Evolutionary conservation across 2,797 vertebrate species (phyloP), one percentile per base, ranked within the genome.

Genomic region (Bradypodion ventrale): DNA sequence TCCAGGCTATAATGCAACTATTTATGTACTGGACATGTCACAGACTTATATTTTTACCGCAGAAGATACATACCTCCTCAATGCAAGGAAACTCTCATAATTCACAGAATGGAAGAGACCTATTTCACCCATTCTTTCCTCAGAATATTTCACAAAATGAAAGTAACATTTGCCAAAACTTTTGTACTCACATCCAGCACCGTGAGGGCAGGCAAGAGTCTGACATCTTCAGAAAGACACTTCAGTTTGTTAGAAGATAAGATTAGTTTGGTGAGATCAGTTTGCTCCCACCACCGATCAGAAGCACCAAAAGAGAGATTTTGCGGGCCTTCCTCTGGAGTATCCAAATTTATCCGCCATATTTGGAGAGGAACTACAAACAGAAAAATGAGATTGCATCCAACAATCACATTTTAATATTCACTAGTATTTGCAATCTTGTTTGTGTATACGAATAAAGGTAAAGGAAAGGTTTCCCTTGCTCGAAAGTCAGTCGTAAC

Each of bases 201-300:
- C 9, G 94, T 94, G 62, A 99, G 97, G 0, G 95, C 97, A 29
- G 98, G 94, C 52, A 99, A 93, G 2, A 99, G 96, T 44, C 76
- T 92, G 83, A 99, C 92, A 42, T 99, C 98, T 62, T 99, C 97
- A 0, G 97, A 97, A 21, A 99, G 93, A 2, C 89, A 80, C 70
- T 95, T 95, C 32, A 99, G 96, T 75, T 97, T 97, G 94, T 99
- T 99, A 73, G 97, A 99, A 29, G 98, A 97, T 9, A 99, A 94
- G 56, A 98, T 95, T 42, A 99, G 95, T 90, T 98, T 99, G 87
- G 96, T 97, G 78, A 99, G 96, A 73, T 99, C 98, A 0, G 96
- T 97, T 92, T 99, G 98, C 46, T 99, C 98, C 98, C 98, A 99
- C 98, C 98, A 99, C 66, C 97, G 95, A 32, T 99, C 98, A 0